A percentile compares a stretch with the other conserved stretches of the same genome.
Evolutionary conservation across 2,797 vertebrate species (phyloP).

Genomic region (Nannoperca obscura): DNA sequence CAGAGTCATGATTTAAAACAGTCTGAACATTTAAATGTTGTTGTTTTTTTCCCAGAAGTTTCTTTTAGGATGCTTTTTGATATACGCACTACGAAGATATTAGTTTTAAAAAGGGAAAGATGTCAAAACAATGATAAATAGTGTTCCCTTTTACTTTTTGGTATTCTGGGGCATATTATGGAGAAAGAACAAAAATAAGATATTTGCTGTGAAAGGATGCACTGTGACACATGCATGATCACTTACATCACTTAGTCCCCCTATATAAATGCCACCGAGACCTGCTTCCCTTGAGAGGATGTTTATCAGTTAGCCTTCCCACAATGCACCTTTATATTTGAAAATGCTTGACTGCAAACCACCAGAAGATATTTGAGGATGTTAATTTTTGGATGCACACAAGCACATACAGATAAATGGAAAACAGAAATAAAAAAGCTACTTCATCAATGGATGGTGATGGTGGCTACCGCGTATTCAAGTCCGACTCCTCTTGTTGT

Average conservation of each 20-base stretch:
- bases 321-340: slow-evolving; percentile 52
- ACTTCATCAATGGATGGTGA: slow-evolving; percentile 19
- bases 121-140: not conserved
- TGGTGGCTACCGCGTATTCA: slow-evolving; percentile 7
- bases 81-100: not conserved
- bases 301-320: slow-evolving; percentile 65
- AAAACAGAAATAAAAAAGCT: slow-evolving; percentile 34
- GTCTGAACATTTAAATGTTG: too few species aligned
- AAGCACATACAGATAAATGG: slow-evolving; percentile 6
- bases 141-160: not conserved
- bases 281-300: slow-evolving; percentile 66
- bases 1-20: too few species aligned
- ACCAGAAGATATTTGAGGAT: too few species aligned
- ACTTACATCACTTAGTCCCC: slow-evolving; percentile 34
- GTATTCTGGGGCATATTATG: not conserved
- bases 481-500: not conserved
- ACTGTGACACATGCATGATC: not conserved
- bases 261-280: slow-evolving; percentile 75
- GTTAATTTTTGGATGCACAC: slow-evolving; percentile 3
- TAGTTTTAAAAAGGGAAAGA: not conserved
- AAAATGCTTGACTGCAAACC: too few species aligned
- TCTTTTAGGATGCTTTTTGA: not conserved
- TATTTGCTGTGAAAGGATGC: not conserved
- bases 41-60: too few species aligned
- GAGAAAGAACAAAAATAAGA: slow-evolving; percentile 13